A percentile compares a stretch with the other conserved stretches of the same genome.
Evolutionary conservation across 2,113 vertebrate species (phyloP).

Genomic region (Mirounga angustirostris): DNA sequence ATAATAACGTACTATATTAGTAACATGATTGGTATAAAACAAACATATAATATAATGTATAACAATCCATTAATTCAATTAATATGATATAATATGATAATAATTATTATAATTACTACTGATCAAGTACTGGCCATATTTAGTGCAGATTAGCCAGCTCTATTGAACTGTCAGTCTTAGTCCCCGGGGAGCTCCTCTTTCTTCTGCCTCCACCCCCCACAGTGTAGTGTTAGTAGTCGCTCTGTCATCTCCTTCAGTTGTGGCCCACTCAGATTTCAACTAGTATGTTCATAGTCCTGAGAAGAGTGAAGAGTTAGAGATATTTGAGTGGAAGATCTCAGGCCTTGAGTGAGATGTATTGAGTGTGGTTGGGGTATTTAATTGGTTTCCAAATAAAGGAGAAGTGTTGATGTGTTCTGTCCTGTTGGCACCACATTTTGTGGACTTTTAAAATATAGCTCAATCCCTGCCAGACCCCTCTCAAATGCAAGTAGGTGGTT

Average conservation of each 20-base stretch:
- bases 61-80: not conserved
- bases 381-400: constrained; percentile 40
- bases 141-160: not conserved
- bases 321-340: not conserved
- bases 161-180: not conserved
- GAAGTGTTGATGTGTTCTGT: not conserved
- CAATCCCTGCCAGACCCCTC: not conserved
- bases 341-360: not conserved
- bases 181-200: rapidly evolving
- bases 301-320: not conserved
- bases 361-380: not conserved
- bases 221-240: not conserved
- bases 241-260: not conserved
- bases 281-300: not conserved
- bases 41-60: not conserved
- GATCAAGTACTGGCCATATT: not conserved
- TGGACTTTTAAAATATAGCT: constrained; percentile 44
- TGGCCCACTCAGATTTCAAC: not conserved
- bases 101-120: not conserved
- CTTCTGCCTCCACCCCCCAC: not conserved
- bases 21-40: not conserved
- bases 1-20: not conserved
- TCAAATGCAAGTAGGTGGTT: constrained; percentile 8
- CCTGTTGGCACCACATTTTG: not conserved
- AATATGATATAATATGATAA: not conserved